phyloP scores from a whole-genome alignment of 2,113 vertebrate species.

The Tenrec ecaudatus region DNA sequence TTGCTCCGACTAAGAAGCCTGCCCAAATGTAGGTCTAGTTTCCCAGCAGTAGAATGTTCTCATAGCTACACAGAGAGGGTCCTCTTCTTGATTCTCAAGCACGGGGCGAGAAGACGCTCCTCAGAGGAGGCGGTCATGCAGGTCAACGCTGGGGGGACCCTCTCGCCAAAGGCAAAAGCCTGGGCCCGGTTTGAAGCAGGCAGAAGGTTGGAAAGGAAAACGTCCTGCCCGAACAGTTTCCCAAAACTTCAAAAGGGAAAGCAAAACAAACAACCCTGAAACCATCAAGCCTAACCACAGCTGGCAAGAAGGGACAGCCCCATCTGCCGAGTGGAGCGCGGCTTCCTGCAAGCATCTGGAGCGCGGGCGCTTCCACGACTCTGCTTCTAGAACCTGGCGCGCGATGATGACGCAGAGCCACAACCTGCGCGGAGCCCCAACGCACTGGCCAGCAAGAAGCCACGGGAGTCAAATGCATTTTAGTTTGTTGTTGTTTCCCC shows the following conservation, averaged over 20 bases:
- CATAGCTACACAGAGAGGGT: neutral
- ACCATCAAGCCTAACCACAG: neutral
- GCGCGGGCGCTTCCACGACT: no score
- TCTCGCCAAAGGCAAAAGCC: slow-evolving; percentile 65
- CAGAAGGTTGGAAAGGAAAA: neutral
- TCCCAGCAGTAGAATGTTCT: neutral
- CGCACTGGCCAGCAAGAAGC: neutral
- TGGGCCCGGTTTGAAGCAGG: neutral
- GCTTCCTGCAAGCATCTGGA: neutral
- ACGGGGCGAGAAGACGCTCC: no score
- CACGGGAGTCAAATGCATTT: neutral
- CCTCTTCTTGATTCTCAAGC: neutral
- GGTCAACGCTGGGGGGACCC: slow-evolving; percentile 84
- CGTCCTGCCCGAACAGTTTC: neutral
- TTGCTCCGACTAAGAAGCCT: fast-evolving
- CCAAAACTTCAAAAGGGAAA: neutral
- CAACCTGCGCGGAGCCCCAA: neutral
- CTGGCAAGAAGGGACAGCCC: neutral
- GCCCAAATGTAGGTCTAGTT: neutral
- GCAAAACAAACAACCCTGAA: neutral
- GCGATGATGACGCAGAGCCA: neutral
- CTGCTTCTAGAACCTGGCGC: neutral
- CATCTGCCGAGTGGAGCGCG: neutral
- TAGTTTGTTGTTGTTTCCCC: neutral
- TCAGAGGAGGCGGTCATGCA: neutral